Conservation (phyloP, 2,888 invertebrate genomes). For the Hirtodrosophila cameraria region DNA sequence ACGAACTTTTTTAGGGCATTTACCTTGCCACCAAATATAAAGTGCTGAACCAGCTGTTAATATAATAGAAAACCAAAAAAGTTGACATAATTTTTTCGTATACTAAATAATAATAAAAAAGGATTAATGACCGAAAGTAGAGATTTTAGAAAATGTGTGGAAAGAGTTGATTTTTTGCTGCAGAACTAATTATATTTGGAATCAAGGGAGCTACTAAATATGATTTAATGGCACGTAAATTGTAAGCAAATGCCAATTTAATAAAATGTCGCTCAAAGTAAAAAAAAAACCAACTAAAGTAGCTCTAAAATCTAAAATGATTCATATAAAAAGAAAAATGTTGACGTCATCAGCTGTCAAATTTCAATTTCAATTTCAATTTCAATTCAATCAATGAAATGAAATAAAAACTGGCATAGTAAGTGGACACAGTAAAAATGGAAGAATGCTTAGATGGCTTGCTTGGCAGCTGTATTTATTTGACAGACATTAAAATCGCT, state of each 20-base stretch:
- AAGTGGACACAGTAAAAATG: slow-evolving; percentile 53
- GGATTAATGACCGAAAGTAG: background rate
- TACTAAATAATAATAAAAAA: slow-evolving; percentile 31
- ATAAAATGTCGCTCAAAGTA: slow-evolving; percentile 1
- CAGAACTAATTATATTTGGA: background rate
- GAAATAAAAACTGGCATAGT: slow-evolving; percentile 57
- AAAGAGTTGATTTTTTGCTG: background rate
- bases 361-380: slow-evolving; percentile 62
- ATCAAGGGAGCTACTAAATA: background rate
- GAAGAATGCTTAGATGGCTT: background rate
- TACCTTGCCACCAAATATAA: slow-evolving; percentile 81
- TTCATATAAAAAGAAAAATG: slow-evolving; percentile 34
- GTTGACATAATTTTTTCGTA: slow-evolving; percentile 24
- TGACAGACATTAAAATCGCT: slow-evolving; percentile 39
- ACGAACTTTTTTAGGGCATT: slow-evolving; percentile 41
- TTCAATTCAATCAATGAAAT: slow-evolving; percentile 63
- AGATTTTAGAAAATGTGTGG: slow-evolving; percentile 1
- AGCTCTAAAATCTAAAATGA: slow-evolving; percentile 34
- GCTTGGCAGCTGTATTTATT: slow-evolving; percentile 13
- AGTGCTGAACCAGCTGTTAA: slow-evolving; percentile 75
- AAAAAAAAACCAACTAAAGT: slow-evolving; percentile 9
- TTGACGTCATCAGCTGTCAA: slow-evolving; percentile 56
- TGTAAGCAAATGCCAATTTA: slow-evolving; percentile 10
- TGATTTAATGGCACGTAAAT: slow-evolving; percentile 8
- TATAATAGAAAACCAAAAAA: slow-evolving; percentile 47